Evolutionary conservation across 2,113 vertebrate species (phyloP).

Genomic region (Cottus gobio): DNA sequence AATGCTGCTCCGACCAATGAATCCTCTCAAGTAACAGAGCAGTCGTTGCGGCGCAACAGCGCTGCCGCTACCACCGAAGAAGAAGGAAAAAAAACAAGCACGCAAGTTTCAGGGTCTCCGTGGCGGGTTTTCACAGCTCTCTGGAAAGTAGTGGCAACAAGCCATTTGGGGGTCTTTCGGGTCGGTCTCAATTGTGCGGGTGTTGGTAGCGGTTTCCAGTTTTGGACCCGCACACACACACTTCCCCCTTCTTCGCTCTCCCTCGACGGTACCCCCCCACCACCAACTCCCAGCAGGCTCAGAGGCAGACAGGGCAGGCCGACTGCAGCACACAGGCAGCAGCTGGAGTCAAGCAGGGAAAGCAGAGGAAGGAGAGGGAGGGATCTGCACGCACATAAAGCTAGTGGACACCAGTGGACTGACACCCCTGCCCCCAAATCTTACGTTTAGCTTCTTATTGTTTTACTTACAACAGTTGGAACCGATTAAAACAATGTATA

Average conservation of each 20-base stretch:
- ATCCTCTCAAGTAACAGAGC: conserved; percentile 44
- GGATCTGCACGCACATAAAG: conserved; percentile 41
- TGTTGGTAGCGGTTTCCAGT: conserved; percentile 42
- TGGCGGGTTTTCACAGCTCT: neutral
- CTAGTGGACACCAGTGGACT: conserved; percentile 52
- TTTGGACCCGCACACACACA: conserved; percentile 24
- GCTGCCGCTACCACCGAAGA: conserved; percentile 31
- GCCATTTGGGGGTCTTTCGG: neutral
- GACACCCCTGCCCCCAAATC: conserved; percentile 43
- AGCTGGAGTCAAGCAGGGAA: conserved; percentile 63
- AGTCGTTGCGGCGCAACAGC: conserved; percentile 54
- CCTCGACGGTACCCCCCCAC: conserved; percentile 54
- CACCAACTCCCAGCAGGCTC: conserved; percentile 59
- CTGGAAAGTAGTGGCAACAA: conserved; percentile 14
- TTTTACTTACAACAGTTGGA: neutral
- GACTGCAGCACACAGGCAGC: conserved; percentile 71
- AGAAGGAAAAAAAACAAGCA: conserved; percentile 30
- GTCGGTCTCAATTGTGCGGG: neutral
- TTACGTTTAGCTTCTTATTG: neutral
- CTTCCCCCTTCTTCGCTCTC: conserved; percentile 33
- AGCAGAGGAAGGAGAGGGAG: conserved; percentile 48
- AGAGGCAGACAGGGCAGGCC: conserved; percentile 62
- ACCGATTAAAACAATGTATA: neutral
- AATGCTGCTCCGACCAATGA: conserved; percentile 56
- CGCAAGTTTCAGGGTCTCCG: conserved; percentile 55